phyloP scores from a whole-genome alignment of 2,888 invertebrate species.

The Cryptosula pallasiana region DNA sequence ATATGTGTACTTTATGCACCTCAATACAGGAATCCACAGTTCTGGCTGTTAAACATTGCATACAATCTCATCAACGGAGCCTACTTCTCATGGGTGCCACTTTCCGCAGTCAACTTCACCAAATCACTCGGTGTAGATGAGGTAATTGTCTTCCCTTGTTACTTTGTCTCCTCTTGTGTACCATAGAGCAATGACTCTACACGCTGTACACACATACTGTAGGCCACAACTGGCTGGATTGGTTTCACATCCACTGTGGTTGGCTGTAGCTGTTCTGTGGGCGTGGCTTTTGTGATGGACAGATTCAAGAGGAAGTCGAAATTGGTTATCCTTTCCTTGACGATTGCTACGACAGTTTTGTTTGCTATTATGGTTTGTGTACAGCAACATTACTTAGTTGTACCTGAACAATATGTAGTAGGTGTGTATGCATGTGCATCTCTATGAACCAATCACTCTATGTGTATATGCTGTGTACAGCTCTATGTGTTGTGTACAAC shows the following conservation, averaged over 20 bases:
- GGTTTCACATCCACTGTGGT: conserved; percentile 38
- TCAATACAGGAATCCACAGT: conserved; percentile 31
- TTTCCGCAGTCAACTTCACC: conserved; percentile 39
- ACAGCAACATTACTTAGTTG: not conserved
- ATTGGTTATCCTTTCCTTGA: not conserved
- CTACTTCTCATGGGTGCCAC: conserved; percentile 38
- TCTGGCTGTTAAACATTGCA: conserved; percentile 38
- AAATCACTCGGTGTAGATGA: conserved; percentile 33
- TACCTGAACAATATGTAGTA: not conserved
- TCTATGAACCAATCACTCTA: too few relatives aligned
- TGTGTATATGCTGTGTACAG: too few relatives aligned
- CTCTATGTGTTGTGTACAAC: too few relatives aligned
- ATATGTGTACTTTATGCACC: not conserved
- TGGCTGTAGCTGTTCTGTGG: conserved; percentile 34
- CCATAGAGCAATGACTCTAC: not conserved
- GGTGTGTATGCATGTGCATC: too few relatives aligned
- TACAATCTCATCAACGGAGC: conserved; percentile 36
- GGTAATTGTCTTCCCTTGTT: not conserved
- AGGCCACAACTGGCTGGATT: conserved; percentile 40
- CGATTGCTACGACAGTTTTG: not conserved
- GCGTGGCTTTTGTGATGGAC: conserved; percentile 30
- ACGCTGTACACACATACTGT: not conserved
- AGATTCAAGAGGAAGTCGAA: not conserved
- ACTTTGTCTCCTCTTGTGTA: not conserved
- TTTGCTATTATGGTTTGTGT: not conserved